These are phyloP conservation scores for Desoria tigrina DNA, from an alignment of 2,888 invertebrate genomes.

Conservation along the genomic window DNA sequence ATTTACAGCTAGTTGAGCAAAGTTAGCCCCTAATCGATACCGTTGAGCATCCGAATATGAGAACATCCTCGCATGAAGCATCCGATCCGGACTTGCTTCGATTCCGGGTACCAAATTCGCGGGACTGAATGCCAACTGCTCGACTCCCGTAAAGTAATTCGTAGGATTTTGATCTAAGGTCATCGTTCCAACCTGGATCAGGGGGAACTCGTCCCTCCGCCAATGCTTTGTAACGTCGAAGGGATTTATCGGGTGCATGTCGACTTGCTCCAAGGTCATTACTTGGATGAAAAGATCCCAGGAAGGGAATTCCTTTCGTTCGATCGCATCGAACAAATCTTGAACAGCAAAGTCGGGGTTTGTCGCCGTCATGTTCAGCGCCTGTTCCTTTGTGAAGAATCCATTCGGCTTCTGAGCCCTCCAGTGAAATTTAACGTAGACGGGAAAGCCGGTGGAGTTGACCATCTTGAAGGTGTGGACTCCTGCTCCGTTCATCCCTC, in stretches of 20 bases:
- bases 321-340: constrained; percentile 60
- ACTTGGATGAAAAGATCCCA: constrained; percentile 43
- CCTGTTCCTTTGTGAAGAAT: constrained; percentile 68
- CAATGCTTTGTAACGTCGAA: constrained; percentile 40
- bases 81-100: constrained; percentile 29
- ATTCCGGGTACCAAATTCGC: constrained; percentile 36
- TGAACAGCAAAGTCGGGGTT: constrained; percentile 88
- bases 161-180: constrained; percentile 27
- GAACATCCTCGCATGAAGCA: constrained; percentile 33
- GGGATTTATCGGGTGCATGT: constrained; percentile 29
- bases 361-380: constrained; percentile 67
- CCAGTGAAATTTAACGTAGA: constrained; percentile 89
- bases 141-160: constrained; percentile 28
- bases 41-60: constrained; percentile 32
- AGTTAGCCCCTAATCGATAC: constrained; percentile 29
- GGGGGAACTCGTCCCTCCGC: constrained; percentile 27
- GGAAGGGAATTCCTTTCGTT: constrained; percentile 25
- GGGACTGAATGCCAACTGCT: constrained; percentile 29
- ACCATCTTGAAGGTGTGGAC: constrained; percentile 90
- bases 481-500: constrained; percentile 93
- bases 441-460: constrained; percentile 68
- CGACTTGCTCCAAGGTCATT: constrained; percentile 40
- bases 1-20: constrained; percentile 24
- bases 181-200: constrained; percentile 28
- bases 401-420: constrained; percentile 84